Conservation (phyloP, 2,888 invertebrate genomes). For the Taphrorychus bicolor region DNA sequence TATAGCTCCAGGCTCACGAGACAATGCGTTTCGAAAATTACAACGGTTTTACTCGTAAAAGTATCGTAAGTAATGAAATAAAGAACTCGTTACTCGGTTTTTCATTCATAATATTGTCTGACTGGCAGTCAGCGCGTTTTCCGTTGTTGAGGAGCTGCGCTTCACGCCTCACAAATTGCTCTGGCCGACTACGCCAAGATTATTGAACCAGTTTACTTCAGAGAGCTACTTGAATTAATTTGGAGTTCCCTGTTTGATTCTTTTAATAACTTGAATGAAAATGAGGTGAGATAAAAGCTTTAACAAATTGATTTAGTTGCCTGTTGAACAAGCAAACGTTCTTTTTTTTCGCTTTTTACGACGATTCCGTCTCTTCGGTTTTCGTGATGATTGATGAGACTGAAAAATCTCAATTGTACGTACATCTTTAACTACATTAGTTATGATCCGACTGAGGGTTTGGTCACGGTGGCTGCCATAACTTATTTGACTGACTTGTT, state of each 20-base stretch:
- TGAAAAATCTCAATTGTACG: neutral
- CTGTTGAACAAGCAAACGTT: slow-evolving; percentile 14
- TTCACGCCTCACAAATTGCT: slow-evolving; percentile 17
- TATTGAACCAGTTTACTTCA: slow-evolving; percentile 53
- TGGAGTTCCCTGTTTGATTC: slow-evolving; percentile 40
- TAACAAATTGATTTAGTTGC: slow-evolving; percentile 32
- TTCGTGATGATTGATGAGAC: slow-evolving; percentile 2
- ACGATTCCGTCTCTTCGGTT: neutral
- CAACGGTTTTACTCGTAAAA: slow-evolving; percentile 43
- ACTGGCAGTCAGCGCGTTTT: slow-evolving; percentile 37
- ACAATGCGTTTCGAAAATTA: slow-evolving; percentile 33
- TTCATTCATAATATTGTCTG: slow-evolving; percentile 48
- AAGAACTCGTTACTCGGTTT: slow-evolving; percentile 47
- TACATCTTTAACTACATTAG: slow-evolving; percentile 1
- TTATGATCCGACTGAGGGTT: slow-evolving; percentile 40
- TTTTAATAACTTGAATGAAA: slow-evolving; percentile 39
- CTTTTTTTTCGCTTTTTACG: slow-evolving; percentile 7
- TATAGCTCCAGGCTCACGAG: slow-evolving; percentile 8
- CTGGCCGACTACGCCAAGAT: slow-evolving; percentile 46
- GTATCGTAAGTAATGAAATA: slow-evolving; percentile 47
- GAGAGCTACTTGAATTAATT: slow-evolving; percentile 53
- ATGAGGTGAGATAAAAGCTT: slow-evolving; percentile 33
- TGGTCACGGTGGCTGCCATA: slow-evolving; percentile 46
- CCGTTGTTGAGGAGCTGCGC: neutral
- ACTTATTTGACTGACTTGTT: slow-evolving; percentile 51